Evolutionary conservation across 2,888 invertebrate genomes (phyloP).

Genomic region (Agrenia bidenticulata): DNA sequence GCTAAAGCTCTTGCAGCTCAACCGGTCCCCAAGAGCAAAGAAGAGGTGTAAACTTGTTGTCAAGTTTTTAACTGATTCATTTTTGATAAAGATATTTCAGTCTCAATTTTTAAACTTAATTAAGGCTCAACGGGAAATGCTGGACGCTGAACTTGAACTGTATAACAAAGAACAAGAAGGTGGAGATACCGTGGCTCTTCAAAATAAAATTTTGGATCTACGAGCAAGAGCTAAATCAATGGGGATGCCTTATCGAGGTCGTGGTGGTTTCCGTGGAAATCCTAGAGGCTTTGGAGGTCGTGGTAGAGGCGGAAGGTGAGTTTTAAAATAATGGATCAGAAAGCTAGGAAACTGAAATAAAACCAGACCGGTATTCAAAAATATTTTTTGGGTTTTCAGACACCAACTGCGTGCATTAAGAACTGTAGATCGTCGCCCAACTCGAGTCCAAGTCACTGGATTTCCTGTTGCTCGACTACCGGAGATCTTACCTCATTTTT

Average conservation of each 20-base stretch:
- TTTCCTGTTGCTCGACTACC: conserved; percentile 82
- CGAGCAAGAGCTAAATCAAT: conserved; percentile 58
- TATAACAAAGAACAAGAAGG: conserved; percentile 87
- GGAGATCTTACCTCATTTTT: conserved; percentile 76
- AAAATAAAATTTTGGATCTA: conserved; percentile 74
- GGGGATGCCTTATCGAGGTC: conserved; percentile 53
- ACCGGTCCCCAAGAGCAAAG: conserved; percentile 57
- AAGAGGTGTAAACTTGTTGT: conserved; percentile 61
- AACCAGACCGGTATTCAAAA: too few species aligned
- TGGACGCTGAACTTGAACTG: conserved; percentile 87
- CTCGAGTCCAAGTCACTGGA: conserved; percentile 80
- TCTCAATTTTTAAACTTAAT: conserved; percentile 16
- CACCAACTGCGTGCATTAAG: conserved; percentile 31
- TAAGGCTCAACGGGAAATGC: conserved; percentile 75
- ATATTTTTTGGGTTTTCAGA: background rate
- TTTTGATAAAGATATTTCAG: background rate
- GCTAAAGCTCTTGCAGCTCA: conserved; percentile 4
- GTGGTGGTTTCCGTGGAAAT: conserved; percentile 53
- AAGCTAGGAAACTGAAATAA: too few species aligned
- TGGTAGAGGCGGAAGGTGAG: conserved; percentile 43
- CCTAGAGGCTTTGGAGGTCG: conserved; percentile 49
- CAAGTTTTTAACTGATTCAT: conserved; percentile 3
- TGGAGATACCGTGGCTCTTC: conserved; percentile 78
- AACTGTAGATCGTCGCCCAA: conserved; percentile 81
- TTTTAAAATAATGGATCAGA: too few species aligned